Conservation (phyloP, 2,888 invertebrate genomes). For the Melolontha melolontha region DNA sequence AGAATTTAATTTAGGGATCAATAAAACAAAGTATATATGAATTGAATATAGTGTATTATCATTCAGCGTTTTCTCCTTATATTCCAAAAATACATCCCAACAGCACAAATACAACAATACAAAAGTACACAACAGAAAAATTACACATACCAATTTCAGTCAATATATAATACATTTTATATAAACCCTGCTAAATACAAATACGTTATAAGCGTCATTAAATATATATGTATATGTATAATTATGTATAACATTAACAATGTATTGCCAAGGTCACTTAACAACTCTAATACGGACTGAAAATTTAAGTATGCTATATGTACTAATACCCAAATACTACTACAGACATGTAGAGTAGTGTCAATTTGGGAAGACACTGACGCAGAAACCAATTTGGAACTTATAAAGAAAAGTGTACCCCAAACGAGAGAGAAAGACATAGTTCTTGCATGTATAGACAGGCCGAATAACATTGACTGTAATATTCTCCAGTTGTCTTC, state of each 20-base stretch:
- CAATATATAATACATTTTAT: conserved; percentile 49
- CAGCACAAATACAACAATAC: conserved; percentile 54
- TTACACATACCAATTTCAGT: conserved; percentile 38
- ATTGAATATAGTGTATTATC: conserved; percentile 52
- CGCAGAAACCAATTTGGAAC: too few relatives aligned
- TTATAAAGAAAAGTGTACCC: too few relatives aligned
- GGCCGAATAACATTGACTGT: too few relatives aligned
- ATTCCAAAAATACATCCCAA: conserved; percentile 52
- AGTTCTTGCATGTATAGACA: too few relatives aligned
- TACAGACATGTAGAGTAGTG: too few relatives aligned
- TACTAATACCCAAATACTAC: too few relatives aligned
- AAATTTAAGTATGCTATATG: neutral
- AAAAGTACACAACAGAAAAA: conserved; percentile 54
- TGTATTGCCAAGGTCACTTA: neutral
- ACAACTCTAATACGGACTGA: neutral
- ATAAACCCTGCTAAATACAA: conserved; percentile 49
- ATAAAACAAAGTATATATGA: conserved; percentile 33
- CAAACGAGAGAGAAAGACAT: too few relatives aligned
- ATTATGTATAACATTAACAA: conserved; percentile 40
- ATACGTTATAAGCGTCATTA: conserved; percentile 44
- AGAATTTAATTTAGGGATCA: neutral
- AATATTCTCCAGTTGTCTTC: too few relatives aligned
- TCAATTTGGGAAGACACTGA: too few relatives aligned
- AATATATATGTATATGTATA: conserved; percentile 30
- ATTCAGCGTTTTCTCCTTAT: conserved; percentile 57